Conservation (phyloP, 2,113 vertebrate genomes). For the Taurulus bubalis region DNA sequence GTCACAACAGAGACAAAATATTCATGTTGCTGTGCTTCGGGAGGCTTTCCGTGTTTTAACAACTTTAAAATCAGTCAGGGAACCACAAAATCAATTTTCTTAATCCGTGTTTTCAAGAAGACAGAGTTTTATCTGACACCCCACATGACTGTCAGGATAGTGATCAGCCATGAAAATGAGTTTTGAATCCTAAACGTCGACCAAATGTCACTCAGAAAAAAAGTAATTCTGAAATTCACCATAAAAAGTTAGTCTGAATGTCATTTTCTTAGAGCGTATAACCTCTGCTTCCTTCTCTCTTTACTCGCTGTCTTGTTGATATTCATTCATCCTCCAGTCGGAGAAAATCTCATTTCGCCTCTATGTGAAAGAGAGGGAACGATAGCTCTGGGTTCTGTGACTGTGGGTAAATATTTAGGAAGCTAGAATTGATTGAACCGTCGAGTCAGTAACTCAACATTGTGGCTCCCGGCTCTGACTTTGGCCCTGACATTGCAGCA, state of each 20-base stretch:
- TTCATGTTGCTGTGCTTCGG: background rate
- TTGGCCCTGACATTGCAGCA: conserved; percentile 14
- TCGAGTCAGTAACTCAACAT: background rate
- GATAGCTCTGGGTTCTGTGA: conserved; percentile 8
- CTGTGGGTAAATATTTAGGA: conserved; percentile 5
- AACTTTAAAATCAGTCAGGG: background rate
- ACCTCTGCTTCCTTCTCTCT: background rate
- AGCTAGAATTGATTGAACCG: background rate
- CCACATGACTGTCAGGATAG: background rate
- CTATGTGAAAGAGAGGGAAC: conserved; percentile 33
- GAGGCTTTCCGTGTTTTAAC: conserved; percentile 1
- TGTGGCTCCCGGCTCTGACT: background rate
- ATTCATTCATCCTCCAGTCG: conserved; percentile 45
- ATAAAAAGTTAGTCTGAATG: conserved; percentile 3
- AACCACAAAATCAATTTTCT: conserved; percentile 25
- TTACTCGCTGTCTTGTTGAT: conserved; percentile 6
- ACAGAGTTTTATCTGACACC: background rate
- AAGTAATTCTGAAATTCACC: conserved; percentile 12
- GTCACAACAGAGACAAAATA: background rate
- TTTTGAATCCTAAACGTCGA: background rate
- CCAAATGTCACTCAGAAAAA: conserved; percentile 23
- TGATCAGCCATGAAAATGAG: conserved; percentile 10
- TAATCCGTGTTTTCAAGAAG: conserved; percentile 10
- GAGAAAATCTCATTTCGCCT: conserved; percentile 50
- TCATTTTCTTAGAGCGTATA: conserved; percentile 21